These are phyloP conservation scores for Coregonus clupeaformis DNA, from an alignment of 2,113 vertebrate species.

Conservation along the genomic window DNA sequence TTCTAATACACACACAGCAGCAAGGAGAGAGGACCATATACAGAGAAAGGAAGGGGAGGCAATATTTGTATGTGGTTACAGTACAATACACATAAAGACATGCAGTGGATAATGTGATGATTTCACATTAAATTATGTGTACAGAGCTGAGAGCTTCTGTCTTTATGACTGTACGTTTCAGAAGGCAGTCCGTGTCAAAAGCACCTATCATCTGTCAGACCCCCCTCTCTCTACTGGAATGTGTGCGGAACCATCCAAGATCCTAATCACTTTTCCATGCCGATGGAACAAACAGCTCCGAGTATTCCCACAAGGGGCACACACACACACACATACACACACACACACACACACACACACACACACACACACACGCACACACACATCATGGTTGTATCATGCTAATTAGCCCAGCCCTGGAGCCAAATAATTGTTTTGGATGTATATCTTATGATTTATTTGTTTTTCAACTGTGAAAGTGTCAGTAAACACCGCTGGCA, in stretches of 20 bases:
- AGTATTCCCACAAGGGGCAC: not conserved
- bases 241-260: not conserved
- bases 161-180: not conserved
- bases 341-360: too few species aligned
- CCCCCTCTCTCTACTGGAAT: too few species aligned
- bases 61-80: too few species aligned
- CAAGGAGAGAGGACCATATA: too few species aligned
- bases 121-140: too few species aligned
- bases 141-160: not conserved
- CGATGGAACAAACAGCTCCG: not conserved
- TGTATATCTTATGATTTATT: conserved; percentile 40
- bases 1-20: too few species aligned
- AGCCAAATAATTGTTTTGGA: not conserved
- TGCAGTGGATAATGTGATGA: too few species aligned
- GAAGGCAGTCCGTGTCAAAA: not conserved
- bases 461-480: conserved; percentile 38
- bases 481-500: conserved; percentile 36
- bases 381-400: too few species aligned
- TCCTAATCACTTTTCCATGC: not conserved
- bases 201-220: too few species aligned
- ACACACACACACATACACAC: too few species aligned
- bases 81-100: too few species aligned
- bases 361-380: not conserved
- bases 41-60: too few species aligned
- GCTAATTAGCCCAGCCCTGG: not conserved